Evolutionary conservation across 2,113 vertebrate genomes (phyloP).

Genomic region (Loxodonta africana): DNA sequence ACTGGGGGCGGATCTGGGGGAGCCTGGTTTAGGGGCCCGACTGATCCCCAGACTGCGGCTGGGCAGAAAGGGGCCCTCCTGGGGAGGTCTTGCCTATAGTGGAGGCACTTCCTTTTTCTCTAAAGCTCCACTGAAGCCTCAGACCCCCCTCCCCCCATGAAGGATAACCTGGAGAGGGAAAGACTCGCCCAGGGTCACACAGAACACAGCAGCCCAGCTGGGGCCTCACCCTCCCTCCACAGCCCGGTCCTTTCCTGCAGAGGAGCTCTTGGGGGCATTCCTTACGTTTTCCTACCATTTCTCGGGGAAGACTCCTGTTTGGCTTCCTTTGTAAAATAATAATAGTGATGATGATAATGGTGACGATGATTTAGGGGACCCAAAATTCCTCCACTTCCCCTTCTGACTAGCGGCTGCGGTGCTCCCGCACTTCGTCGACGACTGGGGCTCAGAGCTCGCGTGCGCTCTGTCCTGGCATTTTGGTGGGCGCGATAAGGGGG

Average conservation of each 20-base stretch:
- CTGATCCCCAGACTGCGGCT: background rate
- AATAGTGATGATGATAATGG: background rate
- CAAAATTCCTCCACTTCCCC: background rate
- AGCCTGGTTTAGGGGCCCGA: background rate
- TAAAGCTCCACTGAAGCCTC: background rate
- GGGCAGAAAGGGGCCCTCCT: background rate
- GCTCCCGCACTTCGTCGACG: background rate
- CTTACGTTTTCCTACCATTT: background rate
- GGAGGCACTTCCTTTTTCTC: background rate
- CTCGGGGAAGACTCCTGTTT: background rate
- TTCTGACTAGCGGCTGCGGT: background rate
- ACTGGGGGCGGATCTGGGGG: background rate
- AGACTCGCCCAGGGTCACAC: background rate
- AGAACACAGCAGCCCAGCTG: background rate
- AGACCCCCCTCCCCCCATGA: background rate
- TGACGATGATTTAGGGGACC: background rate
- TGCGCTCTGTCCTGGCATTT: slow-evolving; percentile 50
- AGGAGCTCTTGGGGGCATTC: background rate
- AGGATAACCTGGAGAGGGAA: background rate
- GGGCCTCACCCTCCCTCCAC: background rate
- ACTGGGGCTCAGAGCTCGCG: background rate
- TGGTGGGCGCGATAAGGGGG: slow-evolving; percentile 77
- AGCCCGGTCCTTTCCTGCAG: background rate
- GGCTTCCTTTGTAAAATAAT: background rate
- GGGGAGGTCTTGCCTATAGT: background rate